Evolutionary conservation across 2,797 vertebrate genomes (phyloP).

Genomic region (Acanthurus leucopareius): DNA sequence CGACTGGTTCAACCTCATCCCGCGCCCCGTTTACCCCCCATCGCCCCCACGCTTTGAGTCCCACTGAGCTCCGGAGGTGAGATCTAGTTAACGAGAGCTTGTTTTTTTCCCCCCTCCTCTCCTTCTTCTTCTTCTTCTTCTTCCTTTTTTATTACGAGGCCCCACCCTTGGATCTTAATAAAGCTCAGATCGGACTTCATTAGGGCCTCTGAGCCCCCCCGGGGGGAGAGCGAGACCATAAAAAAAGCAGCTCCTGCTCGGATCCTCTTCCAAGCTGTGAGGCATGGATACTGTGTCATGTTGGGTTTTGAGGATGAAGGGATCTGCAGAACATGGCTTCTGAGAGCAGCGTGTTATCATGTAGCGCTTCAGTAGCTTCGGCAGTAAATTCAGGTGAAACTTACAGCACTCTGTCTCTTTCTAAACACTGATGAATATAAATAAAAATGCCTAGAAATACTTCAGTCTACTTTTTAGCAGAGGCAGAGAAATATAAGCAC

Average conservation of each 20-base stretch:
- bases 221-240: constrained; percentile 59
- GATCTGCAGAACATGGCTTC: constrained; percentile 43
- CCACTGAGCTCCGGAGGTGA: constrained; percentile 55
- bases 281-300: constrained; percentile 61
- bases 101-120: constrained; percentile 3
- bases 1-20: not conserved
- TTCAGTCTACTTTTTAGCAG: constrained; percentile 9
- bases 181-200: constrained; percentile 80
- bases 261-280: constrained; percentile 68
- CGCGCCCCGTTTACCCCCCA: constrained; percentile 28
- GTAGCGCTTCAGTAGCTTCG: constrained; percentile 43
- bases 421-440: constrained; percentile 11
- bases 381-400: constrained; percentile 39
- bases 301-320: constrained; percentile 65
- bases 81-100: constrained; percentile 68
- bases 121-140: not conserved
- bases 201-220: constrained; percentile 64
- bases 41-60: constrained; percentile 36
- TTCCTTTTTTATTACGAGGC: constrained; percentile 47
- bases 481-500: not conserved
- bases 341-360: constrained; percentile 46
- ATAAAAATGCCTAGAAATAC: not conserved
- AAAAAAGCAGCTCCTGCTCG: constrained; percentile 45
- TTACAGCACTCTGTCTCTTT: not conserved
- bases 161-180: constrained; percentile 74